These are phyloP conservation scores for Oryzias woworae DNA, from an alignment of 2,113 vertebrate species.

Conservation along the genomic window DNA sequence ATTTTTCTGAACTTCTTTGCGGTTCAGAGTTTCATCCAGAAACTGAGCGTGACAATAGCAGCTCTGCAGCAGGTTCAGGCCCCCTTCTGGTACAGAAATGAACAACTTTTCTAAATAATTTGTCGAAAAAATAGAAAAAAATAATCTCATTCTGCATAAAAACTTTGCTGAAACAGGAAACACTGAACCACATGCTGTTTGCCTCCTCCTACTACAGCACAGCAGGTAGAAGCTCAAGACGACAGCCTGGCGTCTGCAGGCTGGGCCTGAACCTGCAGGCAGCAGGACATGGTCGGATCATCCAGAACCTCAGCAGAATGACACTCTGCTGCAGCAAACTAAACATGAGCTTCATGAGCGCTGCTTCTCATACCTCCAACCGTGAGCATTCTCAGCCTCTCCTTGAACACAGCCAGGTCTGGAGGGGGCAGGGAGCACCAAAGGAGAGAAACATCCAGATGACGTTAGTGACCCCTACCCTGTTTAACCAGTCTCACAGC, in stretches of 20 bases:
- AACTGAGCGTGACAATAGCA: not conserved
- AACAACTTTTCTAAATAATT: too few relatives aligned
- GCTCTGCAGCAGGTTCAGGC: too few relatives aligned
- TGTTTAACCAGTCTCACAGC: constrained; percentile 6
- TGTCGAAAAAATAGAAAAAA: too few relatives aligned
- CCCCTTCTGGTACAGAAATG: too few relatives aligned
- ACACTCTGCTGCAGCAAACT: not conserved
- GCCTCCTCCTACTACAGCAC: not conserved
- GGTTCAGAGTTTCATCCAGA: constrained; percentile 7
- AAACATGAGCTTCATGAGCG: constrained; percentile 24
- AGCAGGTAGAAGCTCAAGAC: constrained; percentile 3
- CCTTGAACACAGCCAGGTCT: constrained; percentile 92
- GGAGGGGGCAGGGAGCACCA: constrained; percentile 72
- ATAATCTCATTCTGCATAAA: too few relatives aligned
- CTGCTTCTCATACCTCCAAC: constrained; percentile 91
- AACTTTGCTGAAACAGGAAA: too few relatives aligned
- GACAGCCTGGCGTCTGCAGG: too few relatives aligned
- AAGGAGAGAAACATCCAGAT: constrained; percentile 67
- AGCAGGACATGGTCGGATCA: not conserved
- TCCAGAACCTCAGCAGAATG: not conserved
- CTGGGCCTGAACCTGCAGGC: not conserved
- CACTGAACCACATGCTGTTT: constrained; percentile 8
- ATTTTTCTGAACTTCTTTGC: constrained; percentile 8
- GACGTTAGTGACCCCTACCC: constrained; percentile 58
- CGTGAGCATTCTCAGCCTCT: constrained; percentile 92